These are phyloP conservation scores for Oscheius sp. DNA, from an alignment of 2,888 invertebrate species.

Conservation along the genomic window DNA sequence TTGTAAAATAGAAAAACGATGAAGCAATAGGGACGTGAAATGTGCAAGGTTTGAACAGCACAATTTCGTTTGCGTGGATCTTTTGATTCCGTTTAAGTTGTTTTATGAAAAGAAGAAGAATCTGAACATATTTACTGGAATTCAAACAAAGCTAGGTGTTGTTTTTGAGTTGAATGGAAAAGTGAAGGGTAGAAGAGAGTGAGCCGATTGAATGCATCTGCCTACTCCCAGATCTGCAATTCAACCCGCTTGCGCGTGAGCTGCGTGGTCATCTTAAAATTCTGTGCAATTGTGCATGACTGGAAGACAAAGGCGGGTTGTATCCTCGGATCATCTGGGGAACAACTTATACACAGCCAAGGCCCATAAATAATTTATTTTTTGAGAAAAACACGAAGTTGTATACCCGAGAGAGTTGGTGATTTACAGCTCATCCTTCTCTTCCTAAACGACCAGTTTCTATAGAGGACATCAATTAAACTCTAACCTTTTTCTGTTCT, in stretches of 20 bases:
- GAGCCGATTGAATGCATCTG: too few relatives aligned
- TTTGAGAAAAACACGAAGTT: conserved; percentile 8
- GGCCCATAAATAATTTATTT: conserved; percentile 12
- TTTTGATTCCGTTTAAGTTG: too few relatives aligned
- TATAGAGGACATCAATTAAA: conserved; percentile 5
- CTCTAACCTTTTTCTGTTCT: conserved; percentile 30
- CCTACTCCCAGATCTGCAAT: conserved; percentile 6
- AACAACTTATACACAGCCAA: too few relatives aligned
- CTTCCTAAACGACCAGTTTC: conserved; percentile 21
- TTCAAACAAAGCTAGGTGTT: too few relatives aligned
- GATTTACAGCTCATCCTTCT: conserved; percentile 41
- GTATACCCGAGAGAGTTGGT: conserved; percentile 26
- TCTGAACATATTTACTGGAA: neutral
- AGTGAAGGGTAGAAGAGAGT: neutral
- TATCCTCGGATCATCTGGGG: neutral
- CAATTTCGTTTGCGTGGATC: too few relatives aligned
- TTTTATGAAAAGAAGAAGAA: neutral
- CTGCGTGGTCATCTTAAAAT: conserved; percentile 13
- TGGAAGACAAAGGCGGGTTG: conserved; percentile 6
- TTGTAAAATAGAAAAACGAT: too few relatives aligned
- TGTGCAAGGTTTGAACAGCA: too few relatives aligned
- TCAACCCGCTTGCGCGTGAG: conserved; percentile 13
- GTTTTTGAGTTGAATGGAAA: too few relatives aligned
- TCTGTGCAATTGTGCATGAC: conserved; percentile 6
- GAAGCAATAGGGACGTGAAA: too few relatives aligned